Evolutionary conservation across 2,113 vertebrate species (phyloP), one percentile per base, ranked within the genome.

Genomic region (Salminus brasiliensis): DNA sequence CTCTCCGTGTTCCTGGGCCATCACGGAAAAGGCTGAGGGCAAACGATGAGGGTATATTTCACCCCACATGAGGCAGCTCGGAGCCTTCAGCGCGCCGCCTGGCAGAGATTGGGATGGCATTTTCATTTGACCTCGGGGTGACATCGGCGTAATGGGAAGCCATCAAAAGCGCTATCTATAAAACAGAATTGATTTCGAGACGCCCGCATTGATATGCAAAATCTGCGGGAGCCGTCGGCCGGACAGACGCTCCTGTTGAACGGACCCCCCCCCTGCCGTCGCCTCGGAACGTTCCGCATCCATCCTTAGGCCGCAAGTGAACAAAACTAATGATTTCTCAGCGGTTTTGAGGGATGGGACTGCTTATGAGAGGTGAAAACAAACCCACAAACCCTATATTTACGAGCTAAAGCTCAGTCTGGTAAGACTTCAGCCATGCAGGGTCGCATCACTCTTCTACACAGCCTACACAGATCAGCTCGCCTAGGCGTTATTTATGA

Each of bases 121-220:
- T 92, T 92, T 88, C 88, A 89, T 91, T 88, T 88, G 88, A 92
- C 91, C 89, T 85, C 78, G 73, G 76, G 88, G 86, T 85, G 88
- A 84, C 90, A 85, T 83, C 72, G 29, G 85, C 53, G 82, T 91
- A 90, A 93, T 92, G 91, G 91, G 87, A 88, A 91, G 86, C 87
- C 84, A 90, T 91, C 86, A 66, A 76, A 76, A 75, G 79, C 63
- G 69, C 84, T 65, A 85, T 90, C 81, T 80, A 80, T 73, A 87
- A 90, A 91, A 91, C 72, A 85, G 86, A 89, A 87, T 82, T 67
- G 85, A 85, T 90, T 92, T 92, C 90, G 88, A 91, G 81, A 87
- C 29, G 72, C 78, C 25, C 67, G 66, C 81, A 91, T 89, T 92
- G 87, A 91, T 91, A 92, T 92, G 91, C 90, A 90, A 93, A 92